phyloP scores from a whole-genome alignment of 2,113 vertebrate genomes.

The Ornithorhynchus anatinus region DNA sequence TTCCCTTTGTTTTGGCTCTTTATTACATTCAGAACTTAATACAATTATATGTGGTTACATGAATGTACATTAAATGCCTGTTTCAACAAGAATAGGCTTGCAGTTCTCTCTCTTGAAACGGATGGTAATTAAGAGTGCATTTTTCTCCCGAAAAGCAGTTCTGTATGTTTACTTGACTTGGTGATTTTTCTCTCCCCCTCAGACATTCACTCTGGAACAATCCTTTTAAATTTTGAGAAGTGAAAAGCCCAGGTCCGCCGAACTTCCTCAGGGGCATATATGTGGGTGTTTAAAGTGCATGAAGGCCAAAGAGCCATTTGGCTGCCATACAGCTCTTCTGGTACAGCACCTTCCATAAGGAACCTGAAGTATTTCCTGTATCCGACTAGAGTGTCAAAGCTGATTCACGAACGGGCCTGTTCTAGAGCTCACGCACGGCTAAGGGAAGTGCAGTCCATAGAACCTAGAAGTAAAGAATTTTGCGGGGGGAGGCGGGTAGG shows the following conservation, averaged over 20 bases:
- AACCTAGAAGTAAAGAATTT: neutral
- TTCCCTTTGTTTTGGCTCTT: neutral
- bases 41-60: neutral
- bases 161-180: conserved; percentile 22
- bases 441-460: neutral
- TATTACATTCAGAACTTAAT: neutral
- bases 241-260: conserved; percentile 10
- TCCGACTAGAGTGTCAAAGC: neutral
- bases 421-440: neutral
- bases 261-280: conserved; percentile 21
- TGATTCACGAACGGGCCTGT: neutral
- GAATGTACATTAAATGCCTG: neutral
- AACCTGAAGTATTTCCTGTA: conserved; percentile 44
- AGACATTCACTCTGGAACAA: conserved; percentile 32
- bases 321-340: neutral
- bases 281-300: conserved; percentile 40
- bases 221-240: conserved; percentile 45
- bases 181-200: conserved; percentile 20
- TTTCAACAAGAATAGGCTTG: neutral
- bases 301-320: conserved; percentile 33
- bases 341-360: conserved; percentile 5
- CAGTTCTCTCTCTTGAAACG: neutral
- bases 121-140: neutral
- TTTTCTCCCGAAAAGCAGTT: conserved; percentile 24
- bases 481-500: neutral